These are phyloP conservation scores for Drosophila pseudotalamancana DNA, from an alignment of 2,888 invertebrate genomes.

Conservation along the genomic window DNA sequence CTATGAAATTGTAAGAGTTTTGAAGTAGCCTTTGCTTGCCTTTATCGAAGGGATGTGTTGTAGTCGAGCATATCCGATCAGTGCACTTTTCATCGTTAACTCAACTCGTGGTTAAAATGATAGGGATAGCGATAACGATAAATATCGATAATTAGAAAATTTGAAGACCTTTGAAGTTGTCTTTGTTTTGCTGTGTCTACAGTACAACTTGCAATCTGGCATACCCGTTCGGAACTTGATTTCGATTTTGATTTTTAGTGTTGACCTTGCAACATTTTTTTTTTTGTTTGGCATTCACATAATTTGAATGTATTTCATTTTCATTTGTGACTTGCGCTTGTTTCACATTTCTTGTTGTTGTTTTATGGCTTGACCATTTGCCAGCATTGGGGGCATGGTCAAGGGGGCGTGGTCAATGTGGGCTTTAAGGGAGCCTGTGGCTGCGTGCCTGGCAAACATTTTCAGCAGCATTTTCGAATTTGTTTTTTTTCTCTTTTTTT, in stretches of 20 bases:
- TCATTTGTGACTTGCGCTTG: conserved; percentile 56
- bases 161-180: too few species aligned
- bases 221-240: too few species aligned
- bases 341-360: conserved; percentile 49
- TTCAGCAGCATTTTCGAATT: conserved; percentile 48
- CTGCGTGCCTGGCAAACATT: conserved; percentile 62
- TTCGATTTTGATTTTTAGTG: conserved; percentile 9
- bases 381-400: conserved; percentile 33
- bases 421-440: conserved; percentile 7
- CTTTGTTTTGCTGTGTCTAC: too few species aligned
- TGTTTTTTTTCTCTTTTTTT: conserved; percentile 28
- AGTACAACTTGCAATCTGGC: too few species aligned
- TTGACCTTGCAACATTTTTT: conserved; percentile 29
- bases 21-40: too few species aligned
- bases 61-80: too few species aligned
- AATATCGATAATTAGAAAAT: too few species aligned
- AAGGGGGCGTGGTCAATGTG: background rate
- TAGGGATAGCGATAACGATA: too few species aligned
- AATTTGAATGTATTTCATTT: conserved; percentile 67
- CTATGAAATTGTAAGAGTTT: too few species aligned
- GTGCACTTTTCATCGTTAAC: too few species aligned
- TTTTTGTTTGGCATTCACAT: conserved; percentile 52
- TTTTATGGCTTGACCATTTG: conserved; percentile 64
- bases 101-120: too few species aligned
- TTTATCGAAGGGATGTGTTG: too few species aligned